Conservation (phyloP, 2,888 invertebrate genomes). For the Cantharis flavilabris region DNA sequence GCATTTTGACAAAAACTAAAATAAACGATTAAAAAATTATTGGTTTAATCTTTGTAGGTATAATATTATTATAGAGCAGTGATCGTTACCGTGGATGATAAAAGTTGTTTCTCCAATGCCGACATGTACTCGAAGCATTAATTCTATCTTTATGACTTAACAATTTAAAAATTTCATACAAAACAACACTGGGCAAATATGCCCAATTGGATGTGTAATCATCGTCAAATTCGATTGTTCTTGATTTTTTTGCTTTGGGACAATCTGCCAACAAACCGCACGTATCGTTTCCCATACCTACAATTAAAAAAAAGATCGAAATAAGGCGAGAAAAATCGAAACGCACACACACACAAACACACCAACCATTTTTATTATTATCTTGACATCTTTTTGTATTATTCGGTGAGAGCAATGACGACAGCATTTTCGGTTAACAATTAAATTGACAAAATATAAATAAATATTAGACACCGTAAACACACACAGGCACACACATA, state of each 20-base stretch:
- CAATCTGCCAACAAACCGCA: slow-evolving; percentile 48
- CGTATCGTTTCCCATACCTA: slow-evolving; percentile 50
- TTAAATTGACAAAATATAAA: background rate
- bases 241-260: slow-evolving; percentile 53
- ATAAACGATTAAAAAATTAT: slow-evolving; percentile 9
- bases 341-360: background rate
- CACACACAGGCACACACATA: background rate
- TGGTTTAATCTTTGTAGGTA: background rate
- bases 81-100: slow-evolving; percentile 52
- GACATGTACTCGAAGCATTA: slow-evolving; percentile 53
- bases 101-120: slow-evolving; percentile 52
- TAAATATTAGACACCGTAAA: background rate
- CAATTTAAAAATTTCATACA: slow-evolving; percentile 52
- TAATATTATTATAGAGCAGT: background rate
- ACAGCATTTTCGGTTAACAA: background rate
- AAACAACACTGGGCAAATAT: slow-evolving; percentile 50
- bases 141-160: slow-evolving; percentile 48
- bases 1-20: slow-evolving; percentile 53
- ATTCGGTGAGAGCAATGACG: background rate
- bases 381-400: background rate
- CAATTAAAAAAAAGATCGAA: slow-evolving; percentile 20
- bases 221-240: slow-evolving; percentile 42
- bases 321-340: background rate
- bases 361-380: background rate
- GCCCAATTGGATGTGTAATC: slow-evolving; percentile 46